phyloP scores from a whole-genome alignment of 2,113 vertebrate species.

The Mus spicilegus region DNA sequence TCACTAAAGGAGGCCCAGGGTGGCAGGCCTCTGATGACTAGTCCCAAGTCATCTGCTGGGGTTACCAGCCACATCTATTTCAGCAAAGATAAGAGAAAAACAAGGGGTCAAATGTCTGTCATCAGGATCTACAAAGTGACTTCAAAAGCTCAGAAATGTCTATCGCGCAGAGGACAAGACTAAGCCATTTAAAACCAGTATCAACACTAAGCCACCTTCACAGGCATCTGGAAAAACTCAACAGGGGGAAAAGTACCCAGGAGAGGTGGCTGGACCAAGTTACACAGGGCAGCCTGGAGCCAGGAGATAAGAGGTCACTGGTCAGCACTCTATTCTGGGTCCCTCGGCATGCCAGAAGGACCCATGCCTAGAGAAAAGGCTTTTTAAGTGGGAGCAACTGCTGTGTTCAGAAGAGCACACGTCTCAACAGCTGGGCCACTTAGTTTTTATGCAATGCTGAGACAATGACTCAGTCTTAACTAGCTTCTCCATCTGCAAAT shows the following conservation, averaged over 20 bases:
- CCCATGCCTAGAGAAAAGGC: accelerated
- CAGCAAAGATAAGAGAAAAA: constrained; percentile 24
- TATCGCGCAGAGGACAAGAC: not conserved
- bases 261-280: not conserved
- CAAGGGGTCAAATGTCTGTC: not conserved
- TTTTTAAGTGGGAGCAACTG: not conserved
- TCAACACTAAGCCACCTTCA: not conserved
- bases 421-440: not conserved
- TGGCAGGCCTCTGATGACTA: not conserved
- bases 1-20: not conserved
- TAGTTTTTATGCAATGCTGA: not conserved
- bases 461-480: not conserved
- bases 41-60: not conserved
- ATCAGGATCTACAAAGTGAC: not conserved
- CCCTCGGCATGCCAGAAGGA: not conserved
- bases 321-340: too few species aligned
- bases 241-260: not conserved
- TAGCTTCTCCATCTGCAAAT: not conserved
- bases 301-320: not conserved
- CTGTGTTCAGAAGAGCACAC: not conserved
- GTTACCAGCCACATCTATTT: not conserved
- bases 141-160: not conserved
- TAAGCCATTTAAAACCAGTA: not conserved
- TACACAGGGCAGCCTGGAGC: not conserved
- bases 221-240: constrained; percentile 53